phyloP scores from a whole-genome alignment of 1,140 invertebrate species.

The Phortica variegata region DNA sequence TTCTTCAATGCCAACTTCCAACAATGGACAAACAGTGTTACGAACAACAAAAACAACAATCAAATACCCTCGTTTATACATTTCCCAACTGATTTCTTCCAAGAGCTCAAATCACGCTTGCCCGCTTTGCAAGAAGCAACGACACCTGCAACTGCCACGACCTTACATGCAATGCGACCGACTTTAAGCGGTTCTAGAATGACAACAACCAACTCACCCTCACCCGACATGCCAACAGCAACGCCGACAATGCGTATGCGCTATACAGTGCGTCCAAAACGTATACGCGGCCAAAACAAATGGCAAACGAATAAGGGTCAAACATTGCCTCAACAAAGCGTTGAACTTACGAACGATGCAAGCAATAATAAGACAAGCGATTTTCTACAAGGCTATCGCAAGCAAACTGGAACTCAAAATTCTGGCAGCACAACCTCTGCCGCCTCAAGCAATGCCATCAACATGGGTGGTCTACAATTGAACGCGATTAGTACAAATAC shows the following conservation, averaged over 20 bases:
- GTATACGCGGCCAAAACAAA: conserved; percentile 42
- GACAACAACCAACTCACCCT: conserved; percentile 25
- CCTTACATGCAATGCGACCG: conserved; percentile 32
- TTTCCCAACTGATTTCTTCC: conserved; percentile 54
- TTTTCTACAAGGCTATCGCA: conserved; percentile 9
- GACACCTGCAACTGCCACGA: conserved; percentile 50
- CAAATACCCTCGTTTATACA: conserved; percentile 49
- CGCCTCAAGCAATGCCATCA: no score
- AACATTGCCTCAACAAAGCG: conserved; percentile 4
- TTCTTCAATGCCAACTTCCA: conserved; percentile 27
- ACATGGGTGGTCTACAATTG: conserved; percentile 31
- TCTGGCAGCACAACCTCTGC: conserved; percentile 6
- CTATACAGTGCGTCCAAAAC: conserved; percentile 33
- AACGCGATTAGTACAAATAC: conserved; percentile 28
- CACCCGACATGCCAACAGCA: conserved; percentile 48
- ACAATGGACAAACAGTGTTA: conserved; percentile 20
- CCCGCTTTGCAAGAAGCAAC: conserved; percentile 22
- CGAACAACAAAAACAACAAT: conserved; percentile 9
- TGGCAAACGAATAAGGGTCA: conserved; percentile 23
- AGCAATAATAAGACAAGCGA: conserved; percentile 16
- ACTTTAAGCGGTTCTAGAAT: conserved; percentile 32
- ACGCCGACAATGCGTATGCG: conserved; percentile 19
- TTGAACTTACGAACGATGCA: conserved; percentile 2
- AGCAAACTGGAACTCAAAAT: no score
- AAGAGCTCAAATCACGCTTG: conserved; percentile 41